Base-by-base conservation (phyloP, 2,113 vertebrate genomes). In the Hiodon alosoides region DNA sequence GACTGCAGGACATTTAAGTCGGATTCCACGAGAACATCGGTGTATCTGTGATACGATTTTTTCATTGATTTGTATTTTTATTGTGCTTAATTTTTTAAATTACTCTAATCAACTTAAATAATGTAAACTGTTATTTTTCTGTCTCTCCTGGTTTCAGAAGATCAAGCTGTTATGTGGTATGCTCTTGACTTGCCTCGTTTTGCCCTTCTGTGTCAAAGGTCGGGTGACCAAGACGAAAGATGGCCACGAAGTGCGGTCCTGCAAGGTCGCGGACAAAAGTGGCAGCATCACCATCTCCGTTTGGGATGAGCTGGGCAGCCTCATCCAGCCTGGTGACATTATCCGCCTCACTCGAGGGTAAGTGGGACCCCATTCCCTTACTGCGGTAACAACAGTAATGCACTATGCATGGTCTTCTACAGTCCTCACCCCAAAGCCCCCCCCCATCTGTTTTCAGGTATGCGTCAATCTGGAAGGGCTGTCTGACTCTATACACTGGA, bases 141-240 rank as follows among this genome's bases (percentile, higher is more conserved):
- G 31, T 31, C 31, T 2, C 7, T 68, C 50, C 47, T n/a, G 6
- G 47, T 4, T 52, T 50, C 31, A 31, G 31, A 50, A 67, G 48
- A 13, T 47, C 11, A 52, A 51, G 48, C 50, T 48, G 0, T 67
- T 51, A 51, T 68, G 50, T 11, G 52, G 16, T 48, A 62, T n/a
- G 60, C n/a, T 3, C 14, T 17, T 6, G 3, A 4, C 0, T 5
- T 66, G 17, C 46, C 10, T 69, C 52, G 59, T 72, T 48, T 76
- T 72, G 67, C 3, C 54, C 14, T 68, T 77, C 50, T n/a, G 60
- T 57, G 52, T 46, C 54, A 58, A 85, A 99, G 97, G 97, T 71
- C 92, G 97, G 78, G 97, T 99, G 67, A 99, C 96, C 79, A 98
- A 99, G 91, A 99, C 97, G 62, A 99, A 99, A 91, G 96, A 99